These are phyloP conservation scores for Brachionus rotundiformis DNA, from an alignment of 1,140 invertebrate species.

Conservation along the genomic window DNA sequence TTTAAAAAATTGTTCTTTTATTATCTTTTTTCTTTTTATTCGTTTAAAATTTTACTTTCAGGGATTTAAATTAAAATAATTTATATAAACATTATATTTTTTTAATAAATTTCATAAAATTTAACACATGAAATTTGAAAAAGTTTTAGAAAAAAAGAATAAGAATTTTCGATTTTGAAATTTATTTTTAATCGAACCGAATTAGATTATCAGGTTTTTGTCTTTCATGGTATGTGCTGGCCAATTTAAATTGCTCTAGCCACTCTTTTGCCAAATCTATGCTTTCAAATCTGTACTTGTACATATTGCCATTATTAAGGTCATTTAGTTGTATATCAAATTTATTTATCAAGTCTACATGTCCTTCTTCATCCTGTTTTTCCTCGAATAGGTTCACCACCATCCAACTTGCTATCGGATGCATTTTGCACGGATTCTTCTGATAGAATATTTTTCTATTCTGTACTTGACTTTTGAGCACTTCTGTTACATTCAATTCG, in stretches of 20 bases:
- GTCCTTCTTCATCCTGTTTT: neutral
- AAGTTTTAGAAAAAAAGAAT: neutral
- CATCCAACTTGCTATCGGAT: slow-evolving; percentile 44
- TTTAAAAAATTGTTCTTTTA: too few species aligned
- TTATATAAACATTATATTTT: too few species aligned
- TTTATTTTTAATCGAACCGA: neutral
- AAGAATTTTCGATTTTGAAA: neutral
- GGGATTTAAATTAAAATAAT: too few species aligned
- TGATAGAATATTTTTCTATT: slow-evolving; percentile 5
- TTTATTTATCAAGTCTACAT: too few species aligned
- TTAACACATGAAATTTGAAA: too few species aligned
- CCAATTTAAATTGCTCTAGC: slow-evolving; percentile 42
- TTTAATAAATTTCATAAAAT: too few species aligned
- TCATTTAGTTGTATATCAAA: slow-evolving; percentile 47
- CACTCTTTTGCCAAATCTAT: slow-evolving; percentile 15
- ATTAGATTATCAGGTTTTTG: slow-evolving; percentile 52
- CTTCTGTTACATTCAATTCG: neutral
- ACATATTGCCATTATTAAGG: slow-evolving; percentile 42
- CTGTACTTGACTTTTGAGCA: neutral
- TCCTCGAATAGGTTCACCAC: slow-evolving; percentile 21
- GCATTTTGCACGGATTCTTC: slow-evolving; percentile 51
- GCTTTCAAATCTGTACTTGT: slow-evolving; percentile 40
- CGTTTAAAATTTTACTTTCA: too few species aligned
- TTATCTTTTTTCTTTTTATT: too few species aligned
- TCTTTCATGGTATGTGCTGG: slow-evolving; percentile 24